Evolutionary conservation across 2,113 vertebrate species (phyloP).

Genomic region (Phalacrocorax pelagicus): DNA sequence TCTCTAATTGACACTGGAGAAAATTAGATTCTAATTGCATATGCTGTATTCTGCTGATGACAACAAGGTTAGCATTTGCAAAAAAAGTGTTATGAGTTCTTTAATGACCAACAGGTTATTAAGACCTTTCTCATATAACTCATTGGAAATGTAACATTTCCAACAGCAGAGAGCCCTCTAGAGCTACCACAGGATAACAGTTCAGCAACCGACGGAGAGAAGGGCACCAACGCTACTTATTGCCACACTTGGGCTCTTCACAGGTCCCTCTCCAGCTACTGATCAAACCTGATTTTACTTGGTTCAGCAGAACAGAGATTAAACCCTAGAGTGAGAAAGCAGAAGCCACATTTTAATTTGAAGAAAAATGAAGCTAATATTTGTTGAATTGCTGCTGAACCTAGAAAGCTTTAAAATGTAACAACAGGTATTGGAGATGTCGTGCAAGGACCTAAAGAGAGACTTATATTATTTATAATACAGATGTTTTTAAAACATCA

Average conservation of each 20-base stretch:
- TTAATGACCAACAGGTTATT: slow-evolving; percentile 34
- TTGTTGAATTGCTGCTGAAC: neutral
- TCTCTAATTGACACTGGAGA: neutral
- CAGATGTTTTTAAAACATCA: neutral
- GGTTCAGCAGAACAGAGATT: neutral
- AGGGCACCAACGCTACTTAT: neutral
- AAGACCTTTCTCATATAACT: neutral
- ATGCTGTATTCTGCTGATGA: slow-evolving; percentile 1
- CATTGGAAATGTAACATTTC: slow-evolving; percentile 8
- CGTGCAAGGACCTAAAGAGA: neutral
- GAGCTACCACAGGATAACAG: slow-evolving; percentile 40
- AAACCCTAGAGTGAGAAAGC: neutral
- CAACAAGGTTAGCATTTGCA: neutral
- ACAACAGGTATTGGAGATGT: neutral
- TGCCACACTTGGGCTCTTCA: neutral
- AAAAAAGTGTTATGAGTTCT: neutral
- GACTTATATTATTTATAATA: neutral
- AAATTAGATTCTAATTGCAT: slow-evolving; percentile 32
- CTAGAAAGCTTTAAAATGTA: neutral
- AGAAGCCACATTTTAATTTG: neutral
- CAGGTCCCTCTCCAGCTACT: neutral
- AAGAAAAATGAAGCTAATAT: neutral
- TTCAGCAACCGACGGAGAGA: neutral
- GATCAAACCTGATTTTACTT: neutral
- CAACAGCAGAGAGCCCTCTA: slow-evolving; percentile 69